Evolutionary conservation across 2,888 invertebrate genomes (phyloP).

Genomic region (Agrochola litura): DNA sequence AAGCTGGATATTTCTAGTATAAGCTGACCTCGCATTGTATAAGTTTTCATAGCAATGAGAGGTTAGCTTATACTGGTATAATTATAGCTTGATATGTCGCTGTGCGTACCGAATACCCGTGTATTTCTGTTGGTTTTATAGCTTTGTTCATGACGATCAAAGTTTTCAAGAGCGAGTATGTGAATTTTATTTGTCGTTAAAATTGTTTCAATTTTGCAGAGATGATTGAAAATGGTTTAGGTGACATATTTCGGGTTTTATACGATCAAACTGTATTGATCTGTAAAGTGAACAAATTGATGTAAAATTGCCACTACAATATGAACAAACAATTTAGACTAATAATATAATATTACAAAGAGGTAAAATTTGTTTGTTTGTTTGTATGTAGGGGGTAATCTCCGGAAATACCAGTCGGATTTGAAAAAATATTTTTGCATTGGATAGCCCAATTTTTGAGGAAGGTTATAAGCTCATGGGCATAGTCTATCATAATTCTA

Average conservation of each 20-base stretch:
- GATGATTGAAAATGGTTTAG: background rate
- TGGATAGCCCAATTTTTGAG: too few relatives aligned
- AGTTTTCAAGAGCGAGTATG: slow-evolving; percentile 28
- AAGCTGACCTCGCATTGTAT: background rate
- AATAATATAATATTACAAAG: too few relatives aligned
- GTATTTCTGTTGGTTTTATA: slow-evolving; percentile 68
- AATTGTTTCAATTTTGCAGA: slow-evolving; percentile 9
- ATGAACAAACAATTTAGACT: background rate
- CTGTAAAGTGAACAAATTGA: background rate
- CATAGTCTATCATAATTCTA: background rate
- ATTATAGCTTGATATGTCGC: background rate
- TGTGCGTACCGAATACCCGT: slow-evolving; percentile 3
- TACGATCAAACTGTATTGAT: background rate
- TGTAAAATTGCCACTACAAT: background rate
- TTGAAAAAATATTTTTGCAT: too few relatives aligned
- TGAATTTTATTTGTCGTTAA: slow-evolving; percentile 29
- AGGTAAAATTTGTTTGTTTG: too few relatives aligned
- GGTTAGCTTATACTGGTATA: background rate
- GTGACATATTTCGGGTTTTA: background rate
- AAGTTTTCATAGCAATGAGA: background rate
- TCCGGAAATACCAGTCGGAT: too few relatives aligned
- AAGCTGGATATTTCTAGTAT: background rate
- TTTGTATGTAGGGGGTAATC: too few relatives aligned
- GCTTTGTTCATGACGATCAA: slow-evolving; percentile 50
- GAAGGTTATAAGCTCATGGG: too few relatives aligned